Percentiles rank a stretch among this genome's conserved stretches.
Evolutionary conservation across 2,888 invertebrate species (phyloP).

Genomic region (Diachrysia chrysitis): DNA sequence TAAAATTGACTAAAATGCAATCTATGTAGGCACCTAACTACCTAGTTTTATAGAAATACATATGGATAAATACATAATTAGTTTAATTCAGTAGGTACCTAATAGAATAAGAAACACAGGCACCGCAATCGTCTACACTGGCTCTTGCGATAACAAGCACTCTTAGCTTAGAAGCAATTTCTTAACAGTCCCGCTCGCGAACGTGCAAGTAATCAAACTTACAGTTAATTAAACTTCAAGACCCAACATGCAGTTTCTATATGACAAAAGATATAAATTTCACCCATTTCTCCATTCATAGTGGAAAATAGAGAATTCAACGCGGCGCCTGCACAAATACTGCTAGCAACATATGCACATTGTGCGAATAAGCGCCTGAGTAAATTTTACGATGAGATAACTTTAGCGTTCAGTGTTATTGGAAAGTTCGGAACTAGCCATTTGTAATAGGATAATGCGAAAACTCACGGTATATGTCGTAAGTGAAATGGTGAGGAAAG

Average conservation of each 20-base stretch:
- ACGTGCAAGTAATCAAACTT: background rate
- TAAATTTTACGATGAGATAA: conserved; percentile 28
- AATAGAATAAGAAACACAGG: background rate
- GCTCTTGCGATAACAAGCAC: conserved; percentile 4
- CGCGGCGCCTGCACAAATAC: conserved; percentile 48
- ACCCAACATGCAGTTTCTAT: background rate
- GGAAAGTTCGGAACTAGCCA: conserved; percentile 12
- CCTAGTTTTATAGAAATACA: too few relatives aligned
- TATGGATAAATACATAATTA: background rate
- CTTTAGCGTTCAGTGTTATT: conserved; percentile 22
- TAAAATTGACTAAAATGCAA: too few relatives aligned
- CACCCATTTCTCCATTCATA: conserved; percentile 6
- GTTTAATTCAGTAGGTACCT: too few relatives aligned
- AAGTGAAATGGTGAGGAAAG: background rate
- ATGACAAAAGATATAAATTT: conserved; percentile 13
- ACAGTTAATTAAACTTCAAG: conserved; percentile 7
- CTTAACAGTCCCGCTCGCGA: conserved; percentile 1
- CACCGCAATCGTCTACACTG: too few relatives aligned
- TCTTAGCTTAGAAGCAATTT: conserved; percentile 1
- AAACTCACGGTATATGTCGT: background rate
- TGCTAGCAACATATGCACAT: conserved; percentile 38
- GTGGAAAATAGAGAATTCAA: conserved; percentile 14
- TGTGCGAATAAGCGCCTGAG: conserved; percentile 30
- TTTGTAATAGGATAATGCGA: background rate
- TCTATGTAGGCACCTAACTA: too few relatives aligned